phyloP scores from a whole-genome alignment of 2,113 vertebrate genomes.

The Geothlypis trichas region DNA sequence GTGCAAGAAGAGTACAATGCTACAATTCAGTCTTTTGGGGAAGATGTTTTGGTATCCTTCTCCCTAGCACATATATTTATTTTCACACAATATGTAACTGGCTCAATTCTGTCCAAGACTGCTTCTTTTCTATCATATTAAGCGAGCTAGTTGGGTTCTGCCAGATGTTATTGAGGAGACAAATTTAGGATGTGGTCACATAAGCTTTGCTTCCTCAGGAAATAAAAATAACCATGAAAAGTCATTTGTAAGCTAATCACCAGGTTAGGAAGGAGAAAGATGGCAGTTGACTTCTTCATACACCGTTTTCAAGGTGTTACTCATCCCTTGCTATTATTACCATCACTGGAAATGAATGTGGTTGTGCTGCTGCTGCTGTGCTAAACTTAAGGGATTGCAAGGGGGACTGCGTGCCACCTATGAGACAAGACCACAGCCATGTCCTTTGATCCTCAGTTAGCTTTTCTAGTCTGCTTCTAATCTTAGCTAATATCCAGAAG shows the following conservation, averaged over 20 bases:
- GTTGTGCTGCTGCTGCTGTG: not conserved
- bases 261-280: not conserved
- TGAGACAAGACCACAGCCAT: not conserved
- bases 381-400: not conserved
- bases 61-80: not conserved
- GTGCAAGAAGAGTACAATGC: not conserved
- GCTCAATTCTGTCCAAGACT: not conserved
- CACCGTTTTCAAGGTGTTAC: not conserved
- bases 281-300: not conserved
- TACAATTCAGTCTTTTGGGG: not conserved
- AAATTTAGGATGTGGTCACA: not conserved
- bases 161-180: not conserved
- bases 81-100: not conserved
- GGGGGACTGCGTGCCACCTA: not conserved
- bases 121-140: not conserved
- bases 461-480: not conserved
- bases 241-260: not conserved
- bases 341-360: not conserved
- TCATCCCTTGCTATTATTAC: not conserved
- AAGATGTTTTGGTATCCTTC: not conserved
- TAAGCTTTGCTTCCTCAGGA: not conserved
- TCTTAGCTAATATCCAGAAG: not conserved
- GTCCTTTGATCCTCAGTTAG: not conserved
- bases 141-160: not conserved
- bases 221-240: not conserved